Evolutionary conservation across 2,888 invertebrate genomes (phyloP).

Genomic region (Pegoplata infirma): DNA sequence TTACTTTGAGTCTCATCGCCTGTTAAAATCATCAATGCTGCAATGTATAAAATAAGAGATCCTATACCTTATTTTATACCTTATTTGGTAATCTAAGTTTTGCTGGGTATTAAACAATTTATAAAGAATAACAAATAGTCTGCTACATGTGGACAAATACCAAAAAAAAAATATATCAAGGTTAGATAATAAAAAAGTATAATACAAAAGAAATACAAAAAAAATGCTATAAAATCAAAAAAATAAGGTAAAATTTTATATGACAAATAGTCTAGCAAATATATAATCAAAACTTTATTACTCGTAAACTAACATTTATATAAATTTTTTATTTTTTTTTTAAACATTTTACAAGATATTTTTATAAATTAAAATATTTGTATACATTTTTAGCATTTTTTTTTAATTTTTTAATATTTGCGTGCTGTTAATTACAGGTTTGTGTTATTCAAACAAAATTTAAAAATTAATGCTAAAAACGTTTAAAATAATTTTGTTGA

Average conservation of each 20-base stretch:
- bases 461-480: not conserved
- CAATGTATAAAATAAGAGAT: too few relatives aligned
- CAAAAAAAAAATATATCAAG: not conserved
- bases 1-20: too few relatives aligned
- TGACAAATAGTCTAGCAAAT: not conserved
- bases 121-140: not conserved
- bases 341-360: not conserved
- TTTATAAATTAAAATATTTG: too few relatives aligned
- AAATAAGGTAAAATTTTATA: not conserved
- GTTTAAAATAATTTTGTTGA: not conserved
- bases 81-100: too few relatives aligned
- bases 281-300: not conserved
- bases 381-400: too few relatives aligned
- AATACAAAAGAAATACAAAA: too few relatives aligned
- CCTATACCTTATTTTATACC: too few relatives aligned
- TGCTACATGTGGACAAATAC: not conserved
- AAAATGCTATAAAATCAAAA: not conserved
- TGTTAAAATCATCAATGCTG: too few relatives aligned
- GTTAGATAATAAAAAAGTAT: not conserved
- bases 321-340: conserved; percentile 1
- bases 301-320: not conserved
- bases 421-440: conserved; percentile 30
- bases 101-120: too few relatives aligned
- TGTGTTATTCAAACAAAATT: not conserved
- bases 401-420: not conserved